Evolutionary conservation across 2,888 invertebrate genomes (phyloP).

Genomic region (Clusia tigrina): DNA sequence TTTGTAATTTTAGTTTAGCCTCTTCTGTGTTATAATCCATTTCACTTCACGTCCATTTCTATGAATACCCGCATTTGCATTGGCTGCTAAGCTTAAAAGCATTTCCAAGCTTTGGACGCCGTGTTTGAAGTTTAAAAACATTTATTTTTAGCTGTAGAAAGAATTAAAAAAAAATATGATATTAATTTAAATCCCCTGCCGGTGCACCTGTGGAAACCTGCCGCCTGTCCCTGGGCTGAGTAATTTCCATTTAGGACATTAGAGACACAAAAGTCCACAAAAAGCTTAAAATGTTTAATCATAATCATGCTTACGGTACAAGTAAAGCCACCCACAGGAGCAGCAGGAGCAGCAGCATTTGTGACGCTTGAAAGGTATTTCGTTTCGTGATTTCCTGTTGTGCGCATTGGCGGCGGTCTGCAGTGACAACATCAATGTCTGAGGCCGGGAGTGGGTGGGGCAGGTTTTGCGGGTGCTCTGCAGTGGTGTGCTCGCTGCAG

Average conservation of each 20-base stretch:
- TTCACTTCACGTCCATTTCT: no score
- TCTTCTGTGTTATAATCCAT: no score
- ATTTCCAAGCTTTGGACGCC: no score
- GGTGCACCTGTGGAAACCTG: no score
- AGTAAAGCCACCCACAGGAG: constrained; percentile 1
- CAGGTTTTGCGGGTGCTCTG: neutral
- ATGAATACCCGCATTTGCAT: no score
- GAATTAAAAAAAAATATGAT: no score
- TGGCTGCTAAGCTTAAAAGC: no score
- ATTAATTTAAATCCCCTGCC: no score
- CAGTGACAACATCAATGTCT: neutral
- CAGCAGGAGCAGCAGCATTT: neutral
- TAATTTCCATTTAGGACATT: constrained; percentile 9
- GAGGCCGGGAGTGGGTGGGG: neutral
- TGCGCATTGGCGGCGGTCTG: neutral
- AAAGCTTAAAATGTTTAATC: constrained; percentile 12
- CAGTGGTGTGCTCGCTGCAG: neutral
- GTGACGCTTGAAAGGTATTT: neutral
- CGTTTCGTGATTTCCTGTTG: neutral
- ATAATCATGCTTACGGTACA: constrained; percentile 7
- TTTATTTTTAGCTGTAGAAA: no score
- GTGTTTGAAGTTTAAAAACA: no score
- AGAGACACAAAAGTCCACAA: constrained; percentile 8
- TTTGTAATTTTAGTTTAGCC: no score
- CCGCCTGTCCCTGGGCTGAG: no score